These are phyloP conservation scores for Rhinoraja longicauda DNA, from an alignment of 2,797 vertebrate species.

Conservation along the genomic window DNA sequence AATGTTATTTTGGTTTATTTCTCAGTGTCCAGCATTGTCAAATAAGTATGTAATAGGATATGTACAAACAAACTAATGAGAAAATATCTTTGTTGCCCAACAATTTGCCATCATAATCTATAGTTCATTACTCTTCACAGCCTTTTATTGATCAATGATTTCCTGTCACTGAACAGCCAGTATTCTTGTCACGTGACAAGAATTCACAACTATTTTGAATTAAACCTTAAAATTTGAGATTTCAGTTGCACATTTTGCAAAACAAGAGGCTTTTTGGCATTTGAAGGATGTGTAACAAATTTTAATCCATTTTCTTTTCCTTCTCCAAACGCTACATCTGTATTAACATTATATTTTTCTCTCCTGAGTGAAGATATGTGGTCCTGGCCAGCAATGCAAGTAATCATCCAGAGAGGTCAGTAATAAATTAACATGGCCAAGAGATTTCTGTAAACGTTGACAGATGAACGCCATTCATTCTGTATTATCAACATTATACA, in stretches of 20 bases:
- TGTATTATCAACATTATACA: no score
- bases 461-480: neutral
- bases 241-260: neutral
- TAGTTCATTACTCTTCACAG: neutral
- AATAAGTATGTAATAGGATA: neutral
- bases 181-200: neutral
- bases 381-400: neutral
- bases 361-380: neutral
- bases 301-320: neutral
- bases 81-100: neutral
- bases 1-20: neutral
- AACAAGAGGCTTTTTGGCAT: neutral
- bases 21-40: neutral
- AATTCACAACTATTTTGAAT: neutral
- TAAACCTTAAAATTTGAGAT: neutral
- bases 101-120: neutral
- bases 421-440: neutral
- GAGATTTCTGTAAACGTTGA: neutral
- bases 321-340: neutral
- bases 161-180: neutral
- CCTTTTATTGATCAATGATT: neutral
- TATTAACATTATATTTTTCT: neutral
- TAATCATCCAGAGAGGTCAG: neutral
- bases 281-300: neutral
- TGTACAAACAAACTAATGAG: neutral